Evolutionary conservation across 2,113 vertebrate genomes (phyloP).

Genomic region (Cavia aperea): DNA sequence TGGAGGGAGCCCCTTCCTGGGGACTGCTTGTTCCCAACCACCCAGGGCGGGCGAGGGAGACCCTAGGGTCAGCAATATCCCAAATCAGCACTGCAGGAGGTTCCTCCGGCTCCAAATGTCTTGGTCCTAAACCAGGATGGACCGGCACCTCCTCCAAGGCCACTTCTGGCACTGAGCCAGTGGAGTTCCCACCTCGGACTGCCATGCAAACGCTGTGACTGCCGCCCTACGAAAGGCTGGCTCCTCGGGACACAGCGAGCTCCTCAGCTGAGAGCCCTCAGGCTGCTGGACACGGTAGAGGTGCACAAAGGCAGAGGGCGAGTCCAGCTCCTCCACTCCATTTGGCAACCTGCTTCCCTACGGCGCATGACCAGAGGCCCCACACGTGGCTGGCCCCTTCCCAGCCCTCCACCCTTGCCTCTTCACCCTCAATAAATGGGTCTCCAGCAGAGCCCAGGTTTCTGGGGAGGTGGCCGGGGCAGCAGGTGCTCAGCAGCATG

Average conservation of each 20-base stretch:
- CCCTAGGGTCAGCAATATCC: neutral
- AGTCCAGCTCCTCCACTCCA: neutral
- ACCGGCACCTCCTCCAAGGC: neutral
- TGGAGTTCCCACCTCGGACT: neutral
- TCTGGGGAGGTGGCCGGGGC: neutral
- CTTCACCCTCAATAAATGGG: neutral
- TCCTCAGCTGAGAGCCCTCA: neutral
- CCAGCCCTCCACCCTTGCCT: neutral
- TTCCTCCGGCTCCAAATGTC: neutral
- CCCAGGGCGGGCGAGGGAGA: neutral
- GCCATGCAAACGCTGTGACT: neutral
- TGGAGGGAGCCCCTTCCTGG: neutral
- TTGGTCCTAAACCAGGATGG: neutral
- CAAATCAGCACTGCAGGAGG: neutral
- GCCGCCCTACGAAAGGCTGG: neutral
- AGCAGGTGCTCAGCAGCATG: neutral
- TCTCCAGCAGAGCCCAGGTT: neutral
- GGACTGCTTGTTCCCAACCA: neutral
- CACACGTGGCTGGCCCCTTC: neutral
- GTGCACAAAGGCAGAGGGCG: neutral
- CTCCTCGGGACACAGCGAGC: neutral
- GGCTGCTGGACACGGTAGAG: neutral
- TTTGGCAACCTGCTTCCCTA: neutral
- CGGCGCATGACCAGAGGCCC: neutral
- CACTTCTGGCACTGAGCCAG: neutral